A percentile compares a stretch with the other conserved stretches of the same genome.
phyloP scores from a whole-genome alignment of 2,797 vertebrate genomes.

The Dipus sagitta region DNA sequence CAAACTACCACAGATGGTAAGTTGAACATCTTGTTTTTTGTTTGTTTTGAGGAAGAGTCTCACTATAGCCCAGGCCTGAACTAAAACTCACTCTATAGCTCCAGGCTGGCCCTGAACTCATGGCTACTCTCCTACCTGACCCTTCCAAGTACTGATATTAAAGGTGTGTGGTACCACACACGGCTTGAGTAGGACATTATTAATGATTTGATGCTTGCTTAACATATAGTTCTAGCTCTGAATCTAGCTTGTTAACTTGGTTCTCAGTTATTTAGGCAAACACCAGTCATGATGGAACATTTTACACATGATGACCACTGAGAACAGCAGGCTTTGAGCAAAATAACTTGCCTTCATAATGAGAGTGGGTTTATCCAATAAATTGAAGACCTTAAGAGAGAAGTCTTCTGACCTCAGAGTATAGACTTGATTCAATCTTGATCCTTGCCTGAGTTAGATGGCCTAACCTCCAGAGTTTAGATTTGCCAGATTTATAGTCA shows the following conservation, averaged over 20 bases:
- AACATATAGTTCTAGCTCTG: not conserved
- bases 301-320: not conserved
- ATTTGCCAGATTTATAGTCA: not conserved
- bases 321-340: not conserved
- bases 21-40: not conserved
- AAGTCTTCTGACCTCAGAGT: not conserved
- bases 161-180: too few relatives aligned
- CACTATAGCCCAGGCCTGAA: too few relatives aligned
- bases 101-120: too few relatives aligned
- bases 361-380: not conserved
- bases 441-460: constrained; percentile 2
- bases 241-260: not conserved
- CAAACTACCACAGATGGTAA: too few relatives aligned
- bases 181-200: not conserved
- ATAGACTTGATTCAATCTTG: not conserved
- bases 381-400: not conserved
- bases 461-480: not conserved
- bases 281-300: not conserved
- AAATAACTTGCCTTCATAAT: not conserved
- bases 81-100: too few relatives aligned
- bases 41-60: too few relatives aligned
- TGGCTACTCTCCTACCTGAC: too few relatives aligned
- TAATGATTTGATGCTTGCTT: not conserved
- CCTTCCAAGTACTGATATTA: too few relatives aligned
- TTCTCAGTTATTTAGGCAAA: not conserved